Conservation (phyloP, 2,113 vertebrate genomes). For the Actinemys pallida region DNA sequence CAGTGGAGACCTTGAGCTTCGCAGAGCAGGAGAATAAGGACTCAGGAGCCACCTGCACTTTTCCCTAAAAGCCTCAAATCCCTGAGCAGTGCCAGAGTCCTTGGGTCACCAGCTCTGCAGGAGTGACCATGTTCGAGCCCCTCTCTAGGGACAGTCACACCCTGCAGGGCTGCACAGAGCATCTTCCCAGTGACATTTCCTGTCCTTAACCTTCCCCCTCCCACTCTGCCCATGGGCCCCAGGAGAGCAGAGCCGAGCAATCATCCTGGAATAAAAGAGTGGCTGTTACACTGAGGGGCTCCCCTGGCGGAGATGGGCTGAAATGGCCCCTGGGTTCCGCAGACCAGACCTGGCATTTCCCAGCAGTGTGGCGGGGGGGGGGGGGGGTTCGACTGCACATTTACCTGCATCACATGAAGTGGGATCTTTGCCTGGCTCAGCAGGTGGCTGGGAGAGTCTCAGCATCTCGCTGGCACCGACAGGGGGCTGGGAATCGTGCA, state of each 20-base stretch:
- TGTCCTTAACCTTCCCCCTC: not conserved
- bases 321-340: not conserved
- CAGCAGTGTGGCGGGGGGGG: too few relatives aligned
- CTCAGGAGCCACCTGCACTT: too few relatives aligned
- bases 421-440: not conserved
- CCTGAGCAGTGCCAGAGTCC: not conserved
- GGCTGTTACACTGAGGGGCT: not conserved
- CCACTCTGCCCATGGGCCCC: too few relatives aligned
- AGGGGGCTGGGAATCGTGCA: conserved; percentile 44
- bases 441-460: rapidly evolving
- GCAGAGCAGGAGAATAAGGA: not conserved
- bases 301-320: not conserved
- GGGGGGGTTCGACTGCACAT: not conserved
- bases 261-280: too few relatives aligned
- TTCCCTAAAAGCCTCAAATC: too few relatives aligned
- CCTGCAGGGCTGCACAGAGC: not conserved
- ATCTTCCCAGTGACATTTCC: not conserved
- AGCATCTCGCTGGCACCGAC: rapidly evolving
- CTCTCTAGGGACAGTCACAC: too few relatives aligned
- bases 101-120: too few relatives aligned
- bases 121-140: too few relatives aligned
- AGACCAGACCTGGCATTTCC: conserved; percentile 28
- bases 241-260: not conserved
- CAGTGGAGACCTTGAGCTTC: not conserved
- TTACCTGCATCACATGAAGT: not conserved